phyloP scores from a whole-genome alignment of 2,888 invertebrate species.

The Achlya flavicornis region DNA sequence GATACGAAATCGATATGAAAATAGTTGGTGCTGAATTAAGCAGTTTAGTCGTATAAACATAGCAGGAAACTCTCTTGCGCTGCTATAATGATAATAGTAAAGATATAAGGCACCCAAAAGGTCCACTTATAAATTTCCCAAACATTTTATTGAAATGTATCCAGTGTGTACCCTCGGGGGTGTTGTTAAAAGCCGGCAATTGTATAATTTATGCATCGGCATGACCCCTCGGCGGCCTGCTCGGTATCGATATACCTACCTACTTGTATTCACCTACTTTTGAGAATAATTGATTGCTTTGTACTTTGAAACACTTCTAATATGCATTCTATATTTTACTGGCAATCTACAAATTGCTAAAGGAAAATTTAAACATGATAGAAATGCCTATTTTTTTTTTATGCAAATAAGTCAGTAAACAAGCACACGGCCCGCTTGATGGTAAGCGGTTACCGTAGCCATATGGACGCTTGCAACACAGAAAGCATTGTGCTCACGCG shows the following conservation, averaged over 20 bases:
- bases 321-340: no score
- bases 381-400: no score
- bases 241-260: constrained; percentile 26
- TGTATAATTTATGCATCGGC: constrained; percentile 73
- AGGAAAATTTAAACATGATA: no score
- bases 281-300: constrained; percentile 11
- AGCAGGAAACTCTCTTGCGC: not conserved
- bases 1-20: no score
- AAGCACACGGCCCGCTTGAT: no score
- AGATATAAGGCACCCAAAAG: constrained; percentile 16
- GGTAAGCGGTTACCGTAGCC: no score
- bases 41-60: no score
- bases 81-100: constrained; percentile 9
- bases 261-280: constrained; percentile 27
- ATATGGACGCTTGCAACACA: no score
- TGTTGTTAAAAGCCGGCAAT: constrained; percentile 60
- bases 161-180: constrained; percentile 43
- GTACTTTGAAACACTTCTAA: constrained; percentile 18
- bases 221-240: constrained; percentile 43
- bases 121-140: constrained; percentile 41
- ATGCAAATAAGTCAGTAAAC: no score
- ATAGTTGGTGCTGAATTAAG: no score
- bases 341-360: no score
- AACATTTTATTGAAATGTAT: constrained; percentile 66
- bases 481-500: no score